Evolutionary conservation across 2,113 vertebrate species (phyloP).

Genomic region (Sus scrofa): DNA sequence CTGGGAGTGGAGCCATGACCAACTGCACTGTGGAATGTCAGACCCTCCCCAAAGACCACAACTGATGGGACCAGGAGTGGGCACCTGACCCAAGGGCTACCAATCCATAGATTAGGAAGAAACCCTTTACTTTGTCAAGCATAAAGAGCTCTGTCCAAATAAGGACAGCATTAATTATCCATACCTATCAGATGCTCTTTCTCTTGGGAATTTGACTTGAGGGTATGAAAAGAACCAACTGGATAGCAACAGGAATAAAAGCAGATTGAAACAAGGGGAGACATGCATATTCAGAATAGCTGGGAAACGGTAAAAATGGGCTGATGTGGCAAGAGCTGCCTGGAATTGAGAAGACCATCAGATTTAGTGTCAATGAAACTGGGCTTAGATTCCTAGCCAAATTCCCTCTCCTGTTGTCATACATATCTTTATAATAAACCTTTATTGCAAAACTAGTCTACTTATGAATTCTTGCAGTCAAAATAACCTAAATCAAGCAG

Average conservation of each 20-base stretch:
- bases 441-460: constrained; percentile 3
- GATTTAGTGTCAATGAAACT: neutral
- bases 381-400: neutral
- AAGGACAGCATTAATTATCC: neutral
- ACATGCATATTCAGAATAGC: neutral
- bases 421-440: neutral
- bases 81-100: neutral
- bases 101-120: neutral
- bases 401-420: constrained; percentile 11
- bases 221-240: constrained; percentile 24
- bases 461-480: neutral
- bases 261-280: neutral
- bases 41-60: neutral
- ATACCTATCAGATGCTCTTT: neutral
- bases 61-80: neutral
- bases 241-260: neutral
- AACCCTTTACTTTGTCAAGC: neutral
- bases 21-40: neutral
- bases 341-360: neutral
- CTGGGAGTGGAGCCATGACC: neutral
- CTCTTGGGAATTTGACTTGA: neutral
- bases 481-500: constrained; percentile 12
- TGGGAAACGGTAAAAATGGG: neutral
- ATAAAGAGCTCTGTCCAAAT: neutral
- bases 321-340: neutral